A percentile compares a stretch with the other conserved stretches of the same genome.
phyloP scores from a whole-genome alignment of 1,140 invertebrate genomes.

The Drosophila baimaii region DNA sequence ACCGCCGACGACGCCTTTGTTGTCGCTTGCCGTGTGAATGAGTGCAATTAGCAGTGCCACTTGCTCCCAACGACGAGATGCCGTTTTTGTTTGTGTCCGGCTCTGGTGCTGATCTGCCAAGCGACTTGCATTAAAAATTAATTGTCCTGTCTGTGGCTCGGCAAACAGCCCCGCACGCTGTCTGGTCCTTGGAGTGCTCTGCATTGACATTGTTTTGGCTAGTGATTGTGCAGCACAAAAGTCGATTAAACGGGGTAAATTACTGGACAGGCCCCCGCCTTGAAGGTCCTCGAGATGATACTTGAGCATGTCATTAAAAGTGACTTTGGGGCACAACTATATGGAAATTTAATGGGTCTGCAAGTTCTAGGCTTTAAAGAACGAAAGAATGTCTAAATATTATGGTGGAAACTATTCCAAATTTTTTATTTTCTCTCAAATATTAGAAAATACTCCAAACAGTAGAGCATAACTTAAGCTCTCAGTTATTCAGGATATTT shows the following conservation, averaged over 20 bases:
- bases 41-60: conserved; percentile 77
- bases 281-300: too few species aligned
- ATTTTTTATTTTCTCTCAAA: background rate
- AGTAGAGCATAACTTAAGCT: background rate
- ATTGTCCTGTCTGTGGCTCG: conserved; percentile 59
- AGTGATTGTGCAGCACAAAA: conserved; percentile 44
- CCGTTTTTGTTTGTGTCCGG: conserved; percentile 56
- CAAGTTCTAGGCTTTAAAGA: background rate
- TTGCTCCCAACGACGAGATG: conserved; percentile 57
- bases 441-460: background rate
- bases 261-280: background rate
- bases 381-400: too few species aligned
- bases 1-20: conserved; percentile 59
- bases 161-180: conserved; percentile 8
- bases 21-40: conserved; percentile 71
- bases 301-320: conserved; percentile 1
- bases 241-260: conserved; percentile 43
- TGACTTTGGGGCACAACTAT: background rate
- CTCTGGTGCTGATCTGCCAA: conserved; percentile 50
- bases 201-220: conserved; percentile 39
- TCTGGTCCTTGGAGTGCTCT: background rate
- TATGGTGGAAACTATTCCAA: too few species aligned
- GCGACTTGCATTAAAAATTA: conserved; percentile 72
- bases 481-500: background rate
- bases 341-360: background rate